These are phyloP conservation scores for Drosophila albomicans DNA, from an alignment of 1,140 invertebrate genomes.

Conservation along the genomic window DNA sequence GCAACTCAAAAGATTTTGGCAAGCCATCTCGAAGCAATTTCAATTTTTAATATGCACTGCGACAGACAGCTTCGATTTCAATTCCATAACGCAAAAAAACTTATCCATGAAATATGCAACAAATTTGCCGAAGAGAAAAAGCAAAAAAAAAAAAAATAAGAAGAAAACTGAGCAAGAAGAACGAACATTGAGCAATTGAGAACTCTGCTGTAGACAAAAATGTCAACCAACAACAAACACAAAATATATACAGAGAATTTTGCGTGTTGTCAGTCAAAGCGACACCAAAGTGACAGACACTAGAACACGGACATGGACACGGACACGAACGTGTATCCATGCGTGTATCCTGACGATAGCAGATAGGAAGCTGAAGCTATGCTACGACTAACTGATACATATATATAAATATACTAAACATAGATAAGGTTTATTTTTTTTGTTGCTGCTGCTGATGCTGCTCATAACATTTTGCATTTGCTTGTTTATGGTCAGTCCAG, in stretches of 20 bases:
- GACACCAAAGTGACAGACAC: conserved; percentile 18
- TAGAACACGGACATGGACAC: conserved; percentile 4
- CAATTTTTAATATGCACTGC: conserved; percentile 55
- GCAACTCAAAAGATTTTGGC: conserved; percentile 30
- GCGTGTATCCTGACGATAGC: conserved; percentile 54
- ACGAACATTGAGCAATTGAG: conserved; percentile 16
- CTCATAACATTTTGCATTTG: conserved; percentile 52
- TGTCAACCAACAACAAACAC: not conserved
- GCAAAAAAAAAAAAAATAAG: conserved; percentile 1
- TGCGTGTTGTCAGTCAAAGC: conserved; percentile 31
- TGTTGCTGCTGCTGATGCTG: conserved; percentile 2
- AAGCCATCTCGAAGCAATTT: conserved; percentile 39
- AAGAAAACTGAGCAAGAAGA: conserved; percentile 20
- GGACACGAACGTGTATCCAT: conserved; percentile 44
- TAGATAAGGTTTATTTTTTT: not conserved
- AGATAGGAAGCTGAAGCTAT: conserved; percentile 28
- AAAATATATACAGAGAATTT: conserved; percentile 20
- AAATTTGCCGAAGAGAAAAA: conserved; percentile 48
- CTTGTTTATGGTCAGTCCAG: conserved; percentile 49
- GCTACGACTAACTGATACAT: conserved; percentile 9
- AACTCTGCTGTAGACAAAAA: conserved; percentile 13
- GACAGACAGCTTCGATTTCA: conserved; percentile 40
- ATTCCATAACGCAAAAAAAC: conserved; percentile 47
- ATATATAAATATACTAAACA: not conserved
- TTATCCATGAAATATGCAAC: conserved; percentile 58